Conservation (phyloP, 2,888 invertebrate genomes). For the Abscondita cerata region DNA sequence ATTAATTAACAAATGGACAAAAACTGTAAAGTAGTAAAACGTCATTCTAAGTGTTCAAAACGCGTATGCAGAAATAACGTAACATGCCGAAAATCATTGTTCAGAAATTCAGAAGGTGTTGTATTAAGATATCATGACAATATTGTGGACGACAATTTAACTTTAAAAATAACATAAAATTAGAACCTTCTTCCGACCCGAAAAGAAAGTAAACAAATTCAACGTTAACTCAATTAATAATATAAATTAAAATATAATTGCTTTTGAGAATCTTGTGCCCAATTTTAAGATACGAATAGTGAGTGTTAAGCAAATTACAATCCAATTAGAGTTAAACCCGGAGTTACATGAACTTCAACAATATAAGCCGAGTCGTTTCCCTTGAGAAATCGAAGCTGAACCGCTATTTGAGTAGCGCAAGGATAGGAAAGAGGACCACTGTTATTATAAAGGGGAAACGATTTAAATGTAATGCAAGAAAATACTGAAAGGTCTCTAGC, state of each 20-base stretch:
- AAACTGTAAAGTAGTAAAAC: too few relatives aligned
- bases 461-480: conserved; percentile 25
- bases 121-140: too few relatives aligned
- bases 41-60: too few relatives aligned
- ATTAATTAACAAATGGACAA: too few relatives aligned
- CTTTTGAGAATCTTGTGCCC: conserved; percentile 1
- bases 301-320: conserved; percentile 35
- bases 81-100: too few relatives aligned
- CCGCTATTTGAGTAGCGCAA: conserved; percentile 33
- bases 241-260: background rate
- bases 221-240: too few relatives aligned
- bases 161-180: too few relatives aligned
- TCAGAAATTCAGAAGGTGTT: too few relatives aligned
- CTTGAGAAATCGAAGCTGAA: conserved; percentile 38
- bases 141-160: too few relatives aligned
- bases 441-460: conserved; percentile 35
- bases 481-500: conserved; percentile 18
- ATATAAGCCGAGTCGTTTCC: conserved; percentile 36
- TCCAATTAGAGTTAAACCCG: conserved; percentile 35
- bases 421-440: conserved; percentile 34
- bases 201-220: too few relatives aligned
- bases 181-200: too few relatives aligned
- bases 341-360: conserved; percentile 35
- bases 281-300: conserved; percentile 15
- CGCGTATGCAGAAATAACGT: too few relatives aligned